These are phyloP conservation scores for Zygogramma bicolorata DNA, from an alignment of 2,888 invertebrate genomes.

Conservation along the genomic window DNA sequence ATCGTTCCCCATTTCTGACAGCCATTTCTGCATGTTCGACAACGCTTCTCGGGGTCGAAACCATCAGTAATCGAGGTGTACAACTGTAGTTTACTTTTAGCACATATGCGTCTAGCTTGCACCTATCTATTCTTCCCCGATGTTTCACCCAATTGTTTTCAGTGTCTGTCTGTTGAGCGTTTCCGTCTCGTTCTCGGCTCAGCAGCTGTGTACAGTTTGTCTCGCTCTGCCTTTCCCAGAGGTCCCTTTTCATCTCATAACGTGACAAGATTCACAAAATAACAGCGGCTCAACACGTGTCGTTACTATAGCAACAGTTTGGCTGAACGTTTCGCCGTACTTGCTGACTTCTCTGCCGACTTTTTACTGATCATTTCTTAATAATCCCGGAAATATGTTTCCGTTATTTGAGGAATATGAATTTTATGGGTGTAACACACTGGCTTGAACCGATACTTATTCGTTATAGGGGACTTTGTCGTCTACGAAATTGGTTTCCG, in stretches of 20 bases:
- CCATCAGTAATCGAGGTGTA: slow-evolving; percentile 30
- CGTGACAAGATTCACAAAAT: slow-evolving; percentile 68
- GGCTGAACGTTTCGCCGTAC: slow-evolving; percentile 60
- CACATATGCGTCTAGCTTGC: slow-evolving; percentile 42
- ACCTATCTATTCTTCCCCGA: slow-evolving; percentile 36
- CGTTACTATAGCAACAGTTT: slow-evolving; percentile 67
- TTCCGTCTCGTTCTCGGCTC: slow-evolving; percentile 56
- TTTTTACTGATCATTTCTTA: slow-evolving; percentile 61
- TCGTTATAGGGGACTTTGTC: not conserved
- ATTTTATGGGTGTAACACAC: slow-evolving; percentile 7
- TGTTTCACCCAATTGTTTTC: slow-evolving; percentile 50
- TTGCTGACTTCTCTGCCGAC: slow-evolving; percentile 60
- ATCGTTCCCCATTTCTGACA: not conserved
- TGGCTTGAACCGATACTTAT: not conserved
- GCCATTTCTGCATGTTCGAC: not conserved
- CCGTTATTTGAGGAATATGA: slow-evolving; percentile 40
- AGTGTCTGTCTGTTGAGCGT: slow-evolving; percentile 52
- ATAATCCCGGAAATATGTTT: slow-evolving; percentile 59
- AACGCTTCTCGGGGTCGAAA: not conserved
- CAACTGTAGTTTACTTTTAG: slow-evolving; percentile 26
- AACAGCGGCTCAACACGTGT: slow-evolving; percentile 68
- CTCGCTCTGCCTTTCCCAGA: slow-evolving; percentile 59
- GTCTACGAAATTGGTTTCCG: not conserved
- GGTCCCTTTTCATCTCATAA: slow-evolving; percentile 67
- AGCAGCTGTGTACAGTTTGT: slow-evolving; percentile 50